These are phyloP conservation scores for Bedellia somnulentella DNA, from an alignment of 2,888 invertebrate species.

Conservation along the genomic window DNA sequence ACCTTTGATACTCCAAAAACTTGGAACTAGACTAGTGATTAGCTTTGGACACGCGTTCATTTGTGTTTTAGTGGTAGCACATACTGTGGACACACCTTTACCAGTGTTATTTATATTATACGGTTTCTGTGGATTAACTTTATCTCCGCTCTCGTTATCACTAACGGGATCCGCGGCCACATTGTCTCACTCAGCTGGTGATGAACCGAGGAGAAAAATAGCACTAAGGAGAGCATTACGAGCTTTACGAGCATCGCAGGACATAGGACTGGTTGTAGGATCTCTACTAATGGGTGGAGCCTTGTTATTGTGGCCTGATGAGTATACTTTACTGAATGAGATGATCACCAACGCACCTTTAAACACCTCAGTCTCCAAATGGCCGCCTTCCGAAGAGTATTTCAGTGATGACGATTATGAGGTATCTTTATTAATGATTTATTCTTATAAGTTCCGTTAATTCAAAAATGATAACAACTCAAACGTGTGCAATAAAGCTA, in stretches of 20 bases:
- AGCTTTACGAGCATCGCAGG: constrained; percentile 45
- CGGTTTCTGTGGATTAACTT: constrained; percentile 54
- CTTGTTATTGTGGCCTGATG: constrained; percentile 52
- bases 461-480: too few relatives aligned
- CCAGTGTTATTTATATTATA: constrained; percentile 37
- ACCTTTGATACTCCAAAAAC: constrained; percentile 43
- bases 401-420: constrained; percentile 60
- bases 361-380: too few relatives aligned
- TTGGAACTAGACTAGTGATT: constrained; percentile 34
- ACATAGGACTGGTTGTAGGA: constrained; percentile 41
- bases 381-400: constrained; percentile 50
- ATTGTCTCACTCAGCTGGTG: constrained; percentile 54
- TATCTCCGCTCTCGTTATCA: constrained; percentile 61
- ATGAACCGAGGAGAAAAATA: constrained; percentile 35
- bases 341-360: too few relatives aligned
- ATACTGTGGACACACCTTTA: constrained; percentile 42
- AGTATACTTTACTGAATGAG: constrained; percentile 35
- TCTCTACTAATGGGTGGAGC: constrained; percentile 39
- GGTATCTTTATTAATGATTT: too few relatives aligned
- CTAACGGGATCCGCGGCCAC: constrained; percentile 62
- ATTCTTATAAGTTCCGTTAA: too few relatives aligned
- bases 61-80: constrained; percentile 62
- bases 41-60: constrained; percentile 57
- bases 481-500: too few relatives aligned
- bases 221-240: constrained; percentile 39